Base-by-base conservation (phyloP, 2,797 vertebrate genomes). In the Arrhamphus sclerolepis region DNA sequence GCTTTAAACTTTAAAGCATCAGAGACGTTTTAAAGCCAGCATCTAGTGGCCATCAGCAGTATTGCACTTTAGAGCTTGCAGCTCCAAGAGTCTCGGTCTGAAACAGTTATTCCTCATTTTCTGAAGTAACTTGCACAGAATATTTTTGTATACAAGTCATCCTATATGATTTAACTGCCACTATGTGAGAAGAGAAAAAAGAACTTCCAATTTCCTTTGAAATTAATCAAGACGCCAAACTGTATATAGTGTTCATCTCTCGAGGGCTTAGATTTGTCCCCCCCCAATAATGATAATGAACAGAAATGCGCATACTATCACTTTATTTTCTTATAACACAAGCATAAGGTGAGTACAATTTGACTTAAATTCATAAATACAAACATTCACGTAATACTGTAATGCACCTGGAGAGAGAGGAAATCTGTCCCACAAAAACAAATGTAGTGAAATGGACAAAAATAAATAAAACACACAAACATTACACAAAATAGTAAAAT, bases 91-190 rank as follows among this genome's bases (percentile, higher is more conserved):
- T 10, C 29, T 7, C 9, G 7, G 29, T 40, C 1, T 4, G 7
- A 51, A n/a, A 13, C 7, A 72, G 73, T 62, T 88, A 70, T 84
- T 82, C 64, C 60, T 71, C 17, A 34, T 31, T 46, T 43, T 83
- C 68, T 70, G 69, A 56, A 54, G 66, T 55, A 72, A 61, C 48
- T 62, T 40, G 76, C 64, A 46, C 28, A 41, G 49, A 82, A 70
- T 72, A 70, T 75, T 63, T 75, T 60, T 57, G 75, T 18, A 20
- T 38, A 56, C 49, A 77, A 81, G 81, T 67, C 72, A 68, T 46
- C 56, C 56, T 71, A 69, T 20, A 56, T 72, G 73, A 78, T 74
- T 77, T 44, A 56, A 75, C 41, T 7, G 18, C 54, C 40, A 75
- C 60, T 39, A 61, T 56, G 31, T 64, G 40, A 57, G 47, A 46